phyloP scores from a whole-genome alignment of 2,888 invertebrate species.

The Machimus atricapillus region DNA sequence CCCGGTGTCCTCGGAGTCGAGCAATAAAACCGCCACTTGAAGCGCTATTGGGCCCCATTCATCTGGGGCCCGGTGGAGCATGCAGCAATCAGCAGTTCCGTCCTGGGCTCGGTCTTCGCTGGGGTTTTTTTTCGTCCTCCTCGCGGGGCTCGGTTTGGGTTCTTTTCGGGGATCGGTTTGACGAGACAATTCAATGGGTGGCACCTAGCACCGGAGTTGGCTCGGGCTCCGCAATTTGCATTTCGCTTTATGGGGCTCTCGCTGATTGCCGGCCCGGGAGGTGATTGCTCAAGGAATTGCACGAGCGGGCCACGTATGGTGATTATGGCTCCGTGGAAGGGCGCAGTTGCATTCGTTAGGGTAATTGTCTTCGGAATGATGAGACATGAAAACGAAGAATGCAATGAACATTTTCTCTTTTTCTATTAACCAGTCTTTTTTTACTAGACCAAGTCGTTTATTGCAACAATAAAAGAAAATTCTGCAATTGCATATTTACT shows the following conservation, averaged over 20 bases:
- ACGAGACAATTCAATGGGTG: slow-evolving; percentile 34
- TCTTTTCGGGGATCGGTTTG: neutral
- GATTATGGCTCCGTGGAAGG: neutral
- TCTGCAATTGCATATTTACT: neutral
- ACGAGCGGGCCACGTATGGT: neutral
- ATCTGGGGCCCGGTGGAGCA: slow-evolving; percentile 14
- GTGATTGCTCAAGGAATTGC: neutral
- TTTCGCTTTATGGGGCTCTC: neutral
- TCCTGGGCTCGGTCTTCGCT: neutral
- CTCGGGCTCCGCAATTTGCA: neutral
- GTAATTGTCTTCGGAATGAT: neutral
- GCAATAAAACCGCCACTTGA: slow-evolving; percentile 36
- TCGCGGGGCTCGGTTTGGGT: neutral
- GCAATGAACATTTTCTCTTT: neutral
- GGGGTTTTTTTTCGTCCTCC: neutral
- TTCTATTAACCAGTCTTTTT: neutral
- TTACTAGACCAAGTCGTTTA: neutral
- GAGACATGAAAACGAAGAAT: neutral
- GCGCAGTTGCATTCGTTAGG: neutral
- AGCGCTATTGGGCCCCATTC: slow-evolving; percentile 38
- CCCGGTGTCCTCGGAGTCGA: neutral
- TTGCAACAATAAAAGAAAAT: neutral
- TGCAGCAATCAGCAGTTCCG: slow-evolving; percentile 12
- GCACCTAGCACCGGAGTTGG: neutral
- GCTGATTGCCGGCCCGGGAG: neutral